phyloP scores from a whole-genome alignment of 2,888 invertebrate genomes.

The Melitaea athalia region DNA sequence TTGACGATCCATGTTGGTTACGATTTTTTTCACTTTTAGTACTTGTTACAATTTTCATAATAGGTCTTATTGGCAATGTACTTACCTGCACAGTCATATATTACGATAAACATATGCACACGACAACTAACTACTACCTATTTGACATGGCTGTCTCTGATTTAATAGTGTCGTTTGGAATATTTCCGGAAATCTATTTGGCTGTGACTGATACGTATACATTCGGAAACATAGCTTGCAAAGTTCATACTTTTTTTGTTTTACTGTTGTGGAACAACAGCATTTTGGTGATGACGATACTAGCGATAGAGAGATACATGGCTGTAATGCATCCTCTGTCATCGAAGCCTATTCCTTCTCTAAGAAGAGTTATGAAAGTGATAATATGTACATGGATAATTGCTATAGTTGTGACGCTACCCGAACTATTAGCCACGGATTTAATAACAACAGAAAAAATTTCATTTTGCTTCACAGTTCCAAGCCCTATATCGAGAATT shows the following conservation, averaged over 20 bases:
- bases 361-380: slow-evolving; percentile 55
- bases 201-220: slow-evolving; percentile 43
- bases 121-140: slow-evolving; percentile 68
- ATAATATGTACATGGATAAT: slow-evolving; percentile 55
- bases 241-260: slow-evolving; percentile 56
- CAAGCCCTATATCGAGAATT: slow-evolving; percentile 50
- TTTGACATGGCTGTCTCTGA: slow-evolving; percentile 70
- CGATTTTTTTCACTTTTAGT: slow-evolving; percentile 41
- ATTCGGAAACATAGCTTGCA: slow-evolving; percentile 51
- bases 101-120: slow-evolving; percentile 66
- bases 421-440: slow-evolving; percentile 56
- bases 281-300: slow-evolving; percentile 58
- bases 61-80: slow-evolving; percentile 61
- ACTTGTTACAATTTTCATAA: slow-evolving; percentile 50
- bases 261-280: slow-evolving; percentile 59
- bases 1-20: slow-evolving; percentile 45
- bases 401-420: slow-evolving; percentile 54
- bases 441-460: slow-evolving; percentile 49
- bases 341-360: slow-evolving; percentile 50
- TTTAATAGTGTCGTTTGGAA: slow-evolving; percentile 59
- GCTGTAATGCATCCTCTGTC: slow-evolving; percentile 60
- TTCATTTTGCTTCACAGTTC: slow-evolving; percentile 54
- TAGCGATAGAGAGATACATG: slow-evolving; percentile 61
- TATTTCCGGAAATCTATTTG: slow-evolving; percentile 54
- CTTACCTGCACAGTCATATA: slow-evolving; percentile 70